A percentile compares a stretch with the other conserved stretches of the same genome.
These are phyloP conservation scores for Brenthis ino DNA, from an alignment of 2,888 invertebrate genomes.

Conservation along the genomic window DNA sequence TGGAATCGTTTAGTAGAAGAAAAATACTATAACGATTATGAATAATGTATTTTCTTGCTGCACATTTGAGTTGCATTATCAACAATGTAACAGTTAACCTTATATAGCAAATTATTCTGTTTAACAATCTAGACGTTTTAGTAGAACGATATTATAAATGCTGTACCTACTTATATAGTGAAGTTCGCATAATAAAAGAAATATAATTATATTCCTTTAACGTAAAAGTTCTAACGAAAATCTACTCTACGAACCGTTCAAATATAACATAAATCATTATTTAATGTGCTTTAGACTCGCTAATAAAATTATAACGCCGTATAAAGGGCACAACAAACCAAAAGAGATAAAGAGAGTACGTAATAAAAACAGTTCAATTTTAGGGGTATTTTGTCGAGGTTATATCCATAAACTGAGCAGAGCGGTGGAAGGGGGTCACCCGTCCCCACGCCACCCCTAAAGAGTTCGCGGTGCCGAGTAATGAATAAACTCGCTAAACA, in stretches of 20 bases:
- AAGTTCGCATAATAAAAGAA: slow-evolving; percentile 1
- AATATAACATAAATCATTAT: slow-evolving; percentile 40
- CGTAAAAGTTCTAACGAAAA: background rate
- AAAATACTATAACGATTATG: background rate
- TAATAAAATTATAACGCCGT: slow-evolving; percentile 78
- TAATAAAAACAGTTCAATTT: slow-evolving; percentile 83
- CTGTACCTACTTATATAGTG: no score
- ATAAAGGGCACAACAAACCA: slow-evolving; percentile 77
- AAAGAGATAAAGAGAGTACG: slow-evolving; percentile 80
- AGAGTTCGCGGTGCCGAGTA: slow-evolving; percentile 68
- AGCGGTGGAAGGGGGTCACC: slow-evolving; percentile 52
- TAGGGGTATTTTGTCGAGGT: slow-evolving; percentile 83
- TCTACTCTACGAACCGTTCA: slow-evolving; percentile 6
- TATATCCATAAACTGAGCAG: slow-evolving; percentile 80
- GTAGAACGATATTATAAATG: background rate
- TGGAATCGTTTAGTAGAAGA: no score
- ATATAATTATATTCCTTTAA: background rate
- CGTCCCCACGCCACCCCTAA: slow-evolving; percentile 45
- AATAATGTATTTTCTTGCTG: background rate
- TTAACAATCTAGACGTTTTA: background rate
- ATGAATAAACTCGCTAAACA: slow-evolving; percentile 80
- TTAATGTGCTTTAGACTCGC: slow-evolving; percentile 57
- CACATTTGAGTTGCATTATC: background rate
- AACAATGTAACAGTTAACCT: background rate
- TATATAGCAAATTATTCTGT: background rate